Evolutionary conservation across 2,888 invertebrate genomes (phyloP).

Genomic region (Eilema caniola): DNA sequence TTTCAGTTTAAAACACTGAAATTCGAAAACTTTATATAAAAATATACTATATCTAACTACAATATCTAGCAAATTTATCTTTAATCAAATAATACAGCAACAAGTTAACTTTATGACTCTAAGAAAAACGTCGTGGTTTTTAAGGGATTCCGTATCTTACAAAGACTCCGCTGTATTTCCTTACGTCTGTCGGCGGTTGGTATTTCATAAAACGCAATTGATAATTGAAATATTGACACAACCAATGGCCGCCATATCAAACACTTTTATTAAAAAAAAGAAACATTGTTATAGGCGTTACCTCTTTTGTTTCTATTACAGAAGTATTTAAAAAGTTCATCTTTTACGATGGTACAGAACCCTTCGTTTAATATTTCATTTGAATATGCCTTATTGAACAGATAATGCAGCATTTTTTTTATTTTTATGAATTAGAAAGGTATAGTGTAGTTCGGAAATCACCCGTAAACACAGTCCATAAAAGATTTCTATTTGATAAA

Average conservation of each 20-base stretch:
- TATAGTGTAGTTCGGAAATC: not conserved
- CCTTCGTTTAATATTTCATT: not conserved
- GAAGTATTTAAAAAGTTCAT: not conserved
- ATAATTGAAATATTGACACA: too few species aligned
- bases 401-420: too few species aligned
- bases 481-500: not conserved
- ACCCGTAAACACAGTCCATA: too few species aligned
- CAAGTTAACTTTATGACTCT: not conserved
- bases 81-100: not conserved
- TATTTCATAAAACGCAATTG: too few species aligned
- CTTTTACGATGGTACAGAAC: not conserved
- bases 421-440: not conserved
- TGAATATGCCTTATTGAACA: not conserved
- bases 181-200: too few species aligned
- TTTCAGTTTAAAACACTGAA: slow-evolving; percentile 47
- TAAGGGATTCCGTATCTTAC: not conserved
- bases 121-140: not conserved
- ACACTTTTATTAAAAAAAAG: too few species aligned
- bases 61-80: slow-evolving; percentile 9
- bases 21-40: slow-evolving; percentile 25
- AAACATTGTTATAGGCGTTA: too few species aligned
- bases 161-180: too few species aligned
- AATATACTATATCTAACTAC: not conserved
- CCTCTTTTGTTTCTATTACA: too few species aligned
- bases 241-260: too few species aligned